These are phyloP conservation scores for Diadumene lineata DNA, from an alignment of 92 coral and sea anemone genomes.

Conservation along the genomic window DNA sequence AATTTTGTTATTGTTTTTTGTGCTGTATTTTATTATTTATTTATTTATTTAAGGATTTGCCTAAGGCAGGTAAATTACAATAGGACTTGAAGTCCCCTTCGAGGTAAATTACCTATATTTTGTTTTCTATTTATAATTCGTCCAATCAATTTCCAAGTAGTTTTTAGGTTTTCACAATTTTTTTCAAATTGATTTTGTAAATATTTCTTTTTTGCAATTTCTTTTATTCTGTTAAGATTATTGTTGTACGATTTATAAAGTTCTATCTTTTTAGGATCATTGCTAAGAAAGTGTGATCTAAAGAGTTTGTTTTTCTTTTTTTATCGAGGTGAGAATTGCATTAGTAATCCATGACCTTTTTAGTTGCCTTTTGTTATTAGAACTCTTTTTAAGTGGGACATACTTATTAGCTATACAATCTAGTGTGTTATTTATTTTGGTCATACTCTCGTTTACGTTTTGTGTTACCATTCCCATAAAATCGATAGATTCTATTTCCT, in stretches of 20 bases:
- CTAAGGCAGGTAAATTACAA: too few species aligned
- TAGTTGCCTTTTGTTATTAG: slow-evolving; percentile 19
- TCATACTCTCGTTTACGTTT: slow-evolving; percentile 44
- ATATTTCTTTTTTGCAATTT: slow-evolving; percentile 34
- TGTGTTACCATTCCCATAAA: slow-evolving; percentile 24
- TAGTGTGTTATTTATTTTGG: slow-evolving; percentile 18
- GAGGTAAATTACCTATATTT: background rate
- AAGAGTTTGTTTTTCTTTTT: slow-evolving; percentile 35
- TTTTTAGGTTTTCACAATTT: slow-evolving; percentile 46
- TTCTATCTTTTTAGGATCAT: slow-evolving; percentile 44
- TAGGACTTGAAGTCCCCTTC: too few species aligned
- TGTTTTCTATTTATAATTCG: slow-evolving; percentile 42
- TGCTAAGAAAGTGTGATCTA: slow-evolving; percentile 44
- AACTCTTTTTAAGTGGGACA: slow-evolving; percentile 35
- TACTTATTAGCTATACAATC: slow-evolving; percentile 37
- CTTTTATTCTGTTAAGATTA: slow-evolving; percentile 49
- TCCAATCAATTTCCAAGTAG: slow-evolving; percentile 56
- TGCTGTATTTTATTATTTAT: too few species aligned
- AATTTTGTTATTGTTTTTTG: slow-evolving; percentile 45
- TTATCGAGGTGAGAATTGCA: slow-evolving; percentile 46
- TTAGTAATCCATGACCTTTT: slow-evolving; percentile 48
- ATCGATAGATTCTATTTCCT: slow-evolving; percentile 43
- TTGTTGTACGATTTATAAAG: slow-evolving; percentile 42
- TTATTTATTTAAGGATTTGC: too few species aligned
- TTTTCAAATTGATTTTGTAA: slow-evolving; percentile 36